Base-by-base conservation (phyloP, 2,888 invertebrate genomes). In the Heliconius cydno region DNA sequence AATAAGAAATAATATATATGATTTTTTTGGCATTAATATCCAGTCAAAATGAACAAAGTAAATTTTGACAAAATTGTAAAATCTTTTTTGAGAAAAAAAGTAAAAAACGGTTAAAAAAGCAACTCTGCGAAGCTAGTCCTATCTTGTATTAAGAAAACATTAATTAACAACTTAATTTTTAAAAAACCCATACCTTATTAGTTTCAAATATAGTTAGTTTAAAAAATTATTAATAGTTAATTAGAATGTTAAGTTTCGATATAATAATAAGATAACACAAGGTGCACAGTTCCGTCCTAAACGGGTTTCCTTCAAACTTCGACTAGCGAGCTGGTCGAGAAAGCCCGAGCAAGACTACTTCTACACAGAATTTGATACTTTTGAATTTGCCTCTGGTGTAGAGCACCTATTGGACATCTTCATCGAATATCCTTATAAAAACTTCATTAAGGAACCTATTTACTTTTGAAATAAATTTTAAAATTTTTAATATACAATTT, bases 251-350 rank as follows among this genome's bases (percentile, higher is more conserved):
- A 57, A 60, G 12, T 57, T 38, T 52, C 34, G 57, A 60, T 34
- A 38, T 38, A 34, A 57, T 3, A 34, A 57, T n/a, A n/a, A 57
- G 3, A 57, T 22, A 19, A 30, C 19, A 52, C n/a, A 4, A 34
- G 73, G 60, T 38, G 60, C 25, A 76, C 41, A 9, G 60, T 80
- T 78, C 67, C 79, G 34, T 41, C 30, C 22, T 38, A 57, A n/a
- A 5, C 22, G 72, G 80, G 80, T 77, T 82, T 76, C 80, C 60
- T 19, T 22, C 57, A 68, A 80, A 82, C 79, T 82, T 77, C 34
- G 67, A 57, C 71, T 77, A 30, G 70, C 63, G 28, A 65, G 60
- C 41, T 57, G 72, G 65, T 66, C 75, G 63, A 38, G 30, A 76
- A 67, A 81, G 28, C 77, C 70, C 30, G 15, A 52, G 25, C 15